Conservation (phyloP, 2,113 vertebrate species). For the Cinclus cinclus region DNA sequence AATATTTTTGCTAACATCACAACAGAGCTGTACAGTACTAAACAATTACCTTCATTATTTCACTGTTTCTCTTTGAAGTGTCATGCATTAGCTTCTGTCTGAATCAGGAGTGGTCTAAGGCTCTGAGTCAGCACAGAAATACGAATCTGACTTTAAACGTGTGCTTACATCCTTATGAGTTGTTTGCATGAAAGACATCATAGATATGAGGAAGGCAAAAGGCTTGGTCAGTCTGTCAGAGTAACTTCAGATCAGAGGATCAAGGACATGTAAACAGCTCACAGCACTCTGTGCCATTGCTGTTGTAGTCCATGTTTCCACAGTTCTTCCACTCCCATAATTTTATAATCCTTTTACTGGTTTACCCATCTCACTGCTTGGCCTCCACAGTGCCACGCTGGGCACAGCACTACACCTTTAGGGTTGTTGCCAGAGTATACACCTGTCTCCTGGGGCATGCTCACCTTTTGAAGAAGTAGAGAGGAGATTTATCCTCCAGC, state of each 20-base stretch:
- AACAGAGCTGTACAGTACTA: not conserved
- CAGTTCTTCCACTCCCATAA: not conserved
- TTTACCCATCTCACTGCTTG: not conserved
- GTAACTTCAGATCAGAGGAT: not conserved
- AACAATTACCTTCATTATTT: not conserved
- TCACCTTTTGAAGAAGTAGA: not conserved
- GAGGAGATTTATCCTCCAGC: not conserved
- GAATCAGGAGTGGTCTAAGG: not conserved
- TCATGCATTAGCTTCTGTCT: not conserved
- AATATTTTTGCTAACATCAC: not conserved
- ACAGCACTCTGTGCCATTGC: fast-evolving
- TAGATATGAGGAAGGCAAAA: not conserved
- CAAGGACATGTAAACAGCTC: not conserved
- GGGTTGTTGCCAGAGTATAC: not conserved
- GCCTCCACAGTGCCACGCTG: not conserved
- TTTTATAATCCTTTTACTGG: not conserved
- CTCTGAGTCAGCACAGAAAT: not conserved
- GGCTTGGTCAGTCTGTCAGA: not conserved
- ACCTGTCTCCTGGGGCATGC: not conserved
- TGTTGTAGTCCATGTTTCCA: not conserved
- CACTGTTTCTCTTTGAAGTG: not conserved
- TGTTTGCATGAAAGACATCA: not conserved
- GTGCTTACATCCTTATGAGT: not conserved
- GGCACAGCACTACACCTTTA: not conserved
- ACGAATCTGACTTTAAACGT: not conserved